These are phyloP conservation scores for Oriolus oriolus DNA, from an alignment of 2,113 vertebrate genomes.

Conservation along the genomic window DNA sequence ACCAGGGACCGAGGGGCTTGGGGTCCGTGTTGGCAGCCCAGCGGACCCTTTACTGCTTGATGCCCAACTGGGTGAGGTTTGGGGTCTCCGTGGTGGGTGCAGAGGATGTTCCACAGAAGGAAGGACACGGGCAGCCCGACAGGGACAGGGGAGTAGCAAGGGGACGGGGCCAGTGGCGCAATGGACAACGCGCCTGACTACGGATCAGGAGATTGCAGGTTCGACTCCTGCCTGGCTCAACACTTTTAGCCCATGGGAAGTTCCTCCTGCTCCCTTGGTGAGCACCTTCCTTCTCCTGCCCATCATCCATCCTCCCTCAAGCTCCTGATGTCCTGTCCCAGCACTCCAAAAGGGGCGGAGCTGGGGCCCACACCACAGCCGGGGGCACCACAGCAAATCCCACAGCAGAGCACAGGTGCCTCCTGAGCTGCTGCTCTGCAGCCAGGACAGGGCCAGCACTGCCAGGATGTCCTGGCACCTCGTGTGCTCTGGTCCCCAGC, in stretches of 20 bases:
- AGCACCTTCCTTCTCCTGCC: neutral
- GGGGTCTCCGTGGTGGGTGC: neutral
- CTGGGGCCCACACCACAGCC: neutral
- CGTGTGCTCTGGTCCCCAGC: accelerated
- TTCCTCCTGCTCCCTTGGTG: accelerated
- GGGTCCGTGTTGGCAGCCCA: accelerated
- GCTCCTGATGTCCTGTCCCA: neutral
- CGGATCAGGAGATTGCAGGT: conserved; percentile 74
- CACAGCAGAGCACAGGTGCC: accelerated
- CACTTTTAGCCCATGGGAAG: accelerated
- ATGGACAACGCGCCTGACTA: conserved; percentile 70
- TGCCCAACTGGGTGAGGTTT: accelerated
- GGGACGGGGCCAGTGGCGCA: conserved; percentile 56
- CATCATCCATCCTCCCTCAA: neutral
- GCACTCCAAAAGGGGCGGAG: neutral
- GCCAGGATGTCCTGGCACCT: neutral
- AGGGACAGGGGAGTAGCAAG: accelerated
- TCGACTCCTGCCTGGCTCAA: conserved; percentile 74
- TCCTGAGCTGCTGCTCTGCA: neutral
- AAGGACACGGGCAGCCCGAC: accelerated
- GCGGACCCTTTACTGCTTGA: accelerated
- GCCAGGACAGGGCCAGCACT: neutral
- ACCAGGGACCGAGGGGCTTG: accelerated
- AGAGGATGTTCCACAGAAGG: neutral
- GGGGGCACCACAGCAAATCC: neutral